A percentile compares a stretch with the other conserved stretches of the same genome.
These are phyloP conservation scores for Heterochromis multidens DNA, from an alignment of 2,113 vertebrate species.

Conservation along the genomic window DNA sequence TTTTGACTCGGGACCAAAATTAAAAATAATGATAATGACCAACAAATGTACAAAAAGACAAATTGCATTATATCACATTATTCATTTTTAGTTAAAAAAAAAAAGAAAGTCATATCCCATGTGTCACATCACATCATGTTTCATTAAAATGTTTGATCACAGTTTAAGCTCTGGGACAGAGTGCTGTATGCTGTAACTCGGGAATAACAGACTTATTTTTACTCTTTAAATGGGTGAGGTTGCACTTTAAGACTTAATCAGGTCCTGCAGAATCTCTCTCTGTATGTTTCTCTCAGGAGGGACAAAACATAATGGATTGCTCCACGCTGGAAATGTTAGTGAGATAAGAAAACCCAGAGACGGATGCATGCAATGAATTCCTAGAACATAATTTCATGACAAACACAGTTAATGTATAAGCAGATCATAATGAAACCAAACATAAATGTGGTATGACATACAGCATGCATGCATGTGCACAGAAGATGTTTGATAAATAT, in stretches of 20 bases:
- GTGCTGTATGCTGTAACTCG: not conserved
- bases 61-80: not conserved
- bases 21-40: not conserved
- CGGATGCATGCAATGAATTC: constrained; percentile 19
- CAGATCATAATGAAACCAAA: not conserved
- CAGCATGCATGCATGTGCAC: not conserved
- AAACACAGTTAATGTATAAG: not conserved
- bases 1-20: not conserved
- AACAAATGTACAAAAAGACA: not conserved
- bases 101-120: not conserved
- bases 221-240: not conserved
- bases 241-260: constrained; percentile 34
- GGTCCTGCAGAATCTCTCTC: constrained; percentile 12
- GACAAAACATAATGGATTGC: constrained; percentile 17
- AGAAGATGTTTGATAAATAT: not conserved
- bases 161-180: not conserved
- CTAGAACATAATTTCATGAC: not conserved
- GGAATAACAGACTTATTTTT: not conserved
- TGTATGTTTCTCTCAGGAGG: not conserved
- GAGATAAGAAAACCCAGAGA: constrained; percentile 27
- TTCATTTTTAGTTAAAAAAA: not conserved
- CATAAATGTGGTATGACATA: not conserved
- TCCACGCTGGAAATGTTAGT: not conserved
- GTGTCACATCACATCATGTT: not conserved
- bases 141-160: not conserved